Evolutionary conservation across 2,888 invertebrate genomes (phyloP).

Genomic region (Ormyrus thymus): DNA sequence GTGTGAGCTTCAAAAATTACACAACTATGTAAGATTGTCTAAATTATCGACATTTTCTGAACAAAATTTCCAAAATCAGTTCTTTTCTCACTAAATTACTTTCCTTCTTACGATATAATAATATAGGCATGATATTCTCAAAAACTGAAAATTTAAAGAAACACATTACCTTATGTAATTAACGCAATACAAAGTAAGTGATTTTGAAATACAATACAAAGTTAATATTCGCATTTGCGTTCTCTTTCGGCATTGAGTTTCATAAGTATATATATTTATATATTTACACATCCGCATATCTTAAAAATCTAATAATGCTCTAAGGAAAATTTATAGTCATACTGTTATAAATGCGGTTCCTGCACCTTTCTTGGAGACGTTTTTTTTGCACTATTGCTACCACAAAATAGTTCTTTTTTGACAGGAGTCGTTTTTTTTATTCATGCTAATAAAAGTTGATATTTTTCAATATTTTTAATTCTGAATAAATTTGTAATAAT

Average conservation of each 20-base stretch:
- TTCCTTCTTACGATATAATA: not conserved
- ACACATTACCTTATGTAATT: slow-evolving; percentile 14
- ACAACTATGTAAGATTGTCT: slow-evolving; percentile 15
- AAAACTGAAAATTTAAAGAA: slow-evolving; percentile 1
- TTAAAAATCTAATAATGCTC: slow-evolving; percentile 52
- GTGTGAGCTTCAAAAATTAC: not conserved
- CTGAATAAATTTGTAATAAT: no score
- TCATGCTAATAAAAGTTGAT: slow-evolving; percentile 5
- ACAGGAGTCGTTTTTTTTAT: slow-evolving; percentile 1
- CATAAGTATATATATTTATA: slow-evolving; percentile 33
- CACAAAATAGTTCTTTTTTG: slow-evolving; percentile 32
- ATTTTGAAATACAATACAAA: slow-evolving; percentile 27
- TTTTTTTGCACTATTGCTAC: slow-evolving; percentile 25
- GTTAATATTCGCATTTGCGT: slow-evolving; percentile 14
- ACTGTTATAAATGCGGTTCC: slow-evolving; percentile 43
- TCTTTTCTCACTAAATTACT: not conserved
- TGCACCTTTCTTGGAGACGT: slow-evolving; percentile 20
- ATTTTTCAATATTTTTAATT: no score
- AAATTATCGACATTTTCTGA: slow-evolving; percentile 7
- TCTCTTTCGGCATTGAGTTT: slow-evolving; percentile 26
- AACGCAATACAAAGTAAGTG: slow-evolving; percentile 14
- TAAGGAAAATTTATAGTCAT: slow-evolving; percentile 38
- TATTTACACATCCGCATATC: slow-evolving; percentile 33
- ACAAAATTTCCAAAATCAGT: not conserved
- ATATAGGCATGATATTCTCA: not conserved